Percentiles rank a stretch among this genome's conserved stretches.
Evolutionary conservation across 2,113 vertebrate species (phyloP).

Genomic region (Chionomys nivalis): DNA sequence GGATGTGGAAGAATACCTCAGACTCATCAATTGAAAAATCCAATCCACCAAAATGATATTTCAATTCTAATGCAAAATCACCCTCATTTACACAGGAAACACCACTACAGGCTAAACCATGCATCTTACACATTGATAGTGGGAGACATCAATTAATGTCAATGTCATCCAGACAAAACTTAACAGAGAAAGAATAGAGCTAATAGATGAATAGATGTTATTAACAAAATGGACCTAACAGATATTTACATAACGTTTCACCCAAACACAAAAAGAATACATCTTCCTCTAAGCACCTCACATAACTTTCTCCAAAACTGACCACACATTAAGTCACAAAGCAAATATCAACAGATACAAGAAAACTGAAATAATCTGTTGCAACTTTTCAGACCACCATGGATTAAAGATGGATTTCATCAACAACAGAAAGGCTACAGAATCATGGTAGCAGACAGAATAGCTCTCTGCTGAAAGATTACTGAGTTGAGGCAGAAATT

Average conservation of each 20-base stretch:
- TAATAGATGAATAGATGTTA: background rate
- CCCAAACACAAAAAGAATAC: background rate
- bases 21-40: background rate
- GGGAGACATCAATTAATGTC: background rate
- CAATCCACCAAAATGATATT: background rate
- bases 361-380: background rate
- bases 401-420: too few relatives aligned
- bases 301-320: background rate
- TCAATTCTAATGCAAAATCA: background rate
- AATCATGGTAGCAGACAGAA: background rate
- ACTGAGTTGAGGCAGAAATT: background rate
- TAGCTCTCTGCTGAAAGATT: background rate
- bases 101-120: background rate
- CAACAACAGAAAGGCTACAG: too few relatives aligned
- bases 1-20: background rate
- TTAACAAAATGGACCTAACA: background rate
- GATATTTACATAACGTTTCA: background rate
- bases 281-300: background rate
- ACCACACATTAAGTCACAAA: background rate
- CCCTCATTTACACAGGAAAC: background rate
- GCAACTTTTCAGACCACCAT: too few relatives aligned
- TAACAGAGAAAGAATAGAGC: background rate
- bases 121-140: background rate
- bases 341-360: background rate
- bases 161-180: background rate